A percentile compares a stretch with the other conserved stretches of the same genome.
Conservation (phyloP, 2,888 invertebrate genomes). For the Acutogordius australiensis region DNA sequence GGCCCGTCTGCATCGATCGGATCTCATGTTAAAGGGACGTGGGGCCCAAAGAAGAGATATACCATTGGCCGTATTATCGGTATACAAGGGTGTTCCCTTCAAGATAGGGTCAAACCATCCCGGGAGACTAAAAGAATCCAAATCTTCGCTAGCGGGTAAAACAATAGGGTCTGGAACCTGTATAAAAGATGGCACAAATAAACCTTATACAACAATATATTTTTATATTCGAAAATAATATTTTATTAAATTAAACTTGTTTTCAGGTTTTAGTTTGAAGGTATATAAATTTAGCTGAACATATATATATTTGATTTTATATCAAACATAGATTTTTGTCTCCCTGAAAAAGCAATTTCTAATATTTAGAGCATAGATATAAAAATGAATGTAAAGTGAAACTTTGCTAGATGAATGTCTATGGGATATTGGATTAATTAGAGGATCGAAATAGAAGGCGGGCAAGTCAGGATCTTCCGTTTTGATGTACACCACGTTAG, state of each 20-base stretch:
- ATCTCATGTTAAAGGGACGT: conserved; percentile 78
- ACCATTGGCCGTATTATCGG: conserved; percentile 93
- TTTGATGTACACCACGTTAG: conserved; percentile 95
- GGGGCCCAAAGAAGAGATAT: conserved; percentile 89
- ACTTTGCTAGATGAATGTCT: conserved; percentile 35
- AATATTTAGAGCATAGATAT: neutral
- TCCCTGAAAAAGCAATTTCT: neutral
- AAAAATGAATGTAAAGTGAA: neutral
- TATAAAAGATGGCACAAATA: too few relatives aligned
- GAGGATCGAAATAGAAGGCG: conserved; percentile 94
- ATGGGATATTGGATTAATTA: conserved; percentile 94
- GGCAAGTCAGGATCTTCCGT: conserved; percentile 98
- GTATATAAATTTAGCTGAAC: too few relatives aligned
- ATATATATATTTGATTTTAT: too few relatives aligned
- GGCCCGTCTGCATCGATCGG: conserved; percentile 64
- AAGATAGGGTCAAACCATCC: conserved; percentile 67
- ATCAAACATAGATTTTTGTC: neutral
- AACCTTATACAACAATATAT: too few relatives aligned
- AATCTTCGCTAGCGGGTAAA: conserved; percentile 59
- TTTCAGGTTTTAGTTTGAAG: too few relatives aligned
- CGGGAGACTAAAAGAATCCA: conserved; percentile 60
- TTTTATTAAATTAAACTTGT: too few relatives aligned
- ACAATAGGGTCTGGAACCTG: too few relatives aligned
- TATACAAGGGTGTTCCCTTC: conserved; percentile 47
- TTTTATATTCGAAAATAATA: too few relatives aligned